phyloP scores from a whole-genome alignment of 2,113 vertebrate genomes.

The Silurus glanis region DNA sequence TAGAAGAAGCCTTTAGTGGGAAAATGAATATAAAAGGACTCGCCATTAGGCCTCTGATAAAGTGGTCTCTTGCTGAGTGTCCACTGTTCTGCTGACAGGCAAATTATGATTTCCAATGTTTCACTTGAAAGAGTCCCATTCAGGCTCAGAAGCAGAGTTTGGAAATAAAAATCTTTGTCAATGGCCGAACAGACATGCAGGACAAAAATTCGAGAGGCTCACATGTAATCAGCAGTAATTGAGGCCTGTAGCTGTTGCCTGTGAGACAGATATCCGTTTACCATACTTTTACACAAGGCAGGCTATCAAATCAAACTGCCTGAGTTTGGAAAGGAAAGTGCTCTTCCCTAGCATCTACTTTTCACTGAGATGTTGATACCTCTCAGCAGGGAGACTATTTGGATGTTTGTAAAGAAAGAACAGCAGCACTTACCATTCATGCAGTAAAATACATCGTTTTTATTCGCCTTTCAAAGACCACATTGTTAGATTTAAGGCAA shows the following conservation, averaged over 20 bases:
- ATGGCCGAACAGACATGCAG: slow-evolving; percentile 63
- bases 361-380: slow-evolving; percentile 68
- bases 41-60: slow-evolving; percentile 53
- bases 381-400: slow-evolving; percentile 47
- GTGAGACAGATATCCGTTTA: slow-evolving; percentile 37
- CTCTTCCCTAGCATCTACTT: slow-evolving; percentile 49
- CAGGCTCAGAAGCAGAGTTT: slow-evolving; percentile 63
- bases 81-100: slow-evolving; percentile 70
- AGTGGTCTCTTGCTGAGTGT: slow-evolving; percentile 61
- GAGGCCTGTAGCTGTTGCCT: slow-evolving; percentile 29
- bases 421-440: slow-evolving; percentile 46
- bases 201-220: slow-evolving; percentile 61
- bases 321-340: slow-evolving; percentile 13
- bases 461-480: slow-evolving; percentile 41
- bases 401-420: slow-evolving; percentile 45
- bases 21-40: slow-evolving; percentile 28
- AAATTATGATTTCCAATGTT: slow-evolving; percentile 73
- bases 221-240: slow-evolving; percentile 67
- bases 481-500: slow-evolving; percentile 47
- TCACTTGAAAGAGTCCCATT: slow-evolving; percentile 67
- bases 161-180: slow-evolving; percentile 66
- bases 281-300: slow-evolving; percentile 52
- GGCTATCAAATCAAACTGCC: slow-evolving; percentile 49
- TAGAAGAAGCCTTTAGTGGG: neutral
- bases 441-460: slow-evolving; percentile 42